Percentiles rank a stretch among this genome's conserved stretches.
phyloP scores from a whole-genome alignment of 2,113 vertebrate species.

The Aptenodytes forsteri region DNA sequence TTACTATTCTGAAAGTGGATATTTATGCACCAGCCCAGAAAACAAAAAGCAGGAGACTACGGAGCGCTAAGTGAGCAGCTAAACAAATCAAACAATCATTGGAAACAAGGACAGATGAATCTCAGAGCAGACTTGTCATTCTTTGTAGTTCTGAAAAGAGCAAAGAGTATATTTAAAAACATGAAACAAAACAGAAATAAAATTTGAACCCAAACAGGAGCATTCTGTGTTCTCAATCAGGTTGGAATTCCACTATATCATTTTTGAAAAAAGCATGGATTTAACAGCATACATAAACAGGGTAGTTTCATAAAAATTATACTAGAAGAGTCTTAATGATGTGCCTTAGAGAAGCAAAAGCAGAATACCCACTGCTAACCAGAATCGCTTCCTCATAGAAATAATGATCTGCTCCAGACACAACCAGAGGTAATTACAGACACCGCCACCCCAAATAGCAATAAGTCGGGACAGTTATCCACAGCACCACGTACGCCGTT shows the following conservation, averaged over 20 bases:
- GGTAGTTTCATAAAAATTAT: not conserved
- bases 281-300: not conserved
- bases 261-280: not conserved
- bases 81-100: not conserved
- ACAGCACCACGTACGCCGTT: constrained; percentile 24
- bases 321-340: too few species aligned
- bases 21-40: not conserved
- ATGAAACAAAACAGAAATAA: not conserved
- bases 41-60: not conserved
- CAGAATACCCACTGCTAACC: not conserved
- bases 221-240: not conserved
- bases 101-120: not conserved
- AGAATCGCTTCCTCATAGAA: not conserved
- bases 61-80: not conserved
- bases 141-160: constrained; percentile 13
- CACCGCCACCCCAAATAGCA: not conserved
- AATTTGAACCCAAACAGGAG: not conserved
- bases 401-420: not conserved
- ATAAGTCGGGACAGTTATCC: constrained; percentile 74
- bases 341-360: not conserved
- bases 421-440: not conserved
- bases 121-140: not conserved
- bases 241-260: not conserved
- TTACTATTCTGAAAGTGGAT: not conserved
- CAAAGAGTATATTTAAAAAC: not conserved